Percentiles rank a stretch among this genome's conserved stretches.
Conservation (phyloP, 2,797 vertebrate species). For the Coracias cyanogaster region DNA sequence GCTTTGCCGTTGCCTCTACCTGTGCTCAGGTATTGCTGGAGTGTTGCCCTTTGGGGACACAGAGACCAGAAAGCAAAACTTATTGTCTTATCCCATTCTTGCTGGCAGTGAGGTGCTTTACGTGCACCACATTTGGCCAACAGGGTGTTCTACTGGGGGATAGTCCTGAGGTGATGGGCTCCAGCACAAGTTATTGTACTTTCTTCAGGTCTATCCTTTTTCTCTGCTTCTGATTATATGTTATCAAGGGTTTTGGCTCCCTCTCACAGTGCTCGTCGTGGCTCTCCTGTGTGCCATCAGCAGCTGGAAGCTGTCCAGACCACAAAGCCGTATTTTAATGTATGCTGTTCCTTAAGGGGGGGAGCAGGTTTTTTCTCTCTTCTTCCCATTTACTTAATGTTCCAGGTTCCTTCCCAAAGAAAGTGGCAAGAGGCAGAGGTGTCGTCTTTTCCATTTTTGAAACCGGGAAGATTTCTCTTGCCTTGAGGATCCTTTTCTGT, state of each 20-base stretch:
- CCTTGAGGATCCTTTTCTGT: neutral
- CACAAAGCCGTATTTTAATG: rapidly evolving
- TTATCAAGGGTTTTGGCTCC: too few relatives aligned
- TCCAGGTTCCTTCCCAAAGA: neutral
- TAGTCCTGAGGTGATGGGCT: rapidly evolving
- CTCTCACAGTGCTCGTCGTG: rapidly evolving
- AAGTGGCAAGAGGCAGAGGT: neutral
- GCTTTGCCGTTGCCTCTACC: neutral
- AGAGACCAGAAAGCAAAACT: neutral
- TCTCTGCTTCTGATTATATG: neutral
- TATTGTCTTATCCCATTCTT: neutral
- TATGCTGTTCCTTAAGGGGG: rapidly evolving
- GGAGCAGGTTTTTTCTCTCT: neutral
- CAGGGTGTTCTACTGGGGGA: neutral
- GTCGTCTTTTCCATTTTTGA: neutral
- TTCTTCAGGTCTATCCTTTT: neutral
- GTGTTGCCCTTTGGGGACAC: neutral
- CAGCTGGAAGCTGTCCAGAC: neutral
- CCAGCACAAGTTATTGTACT: neutral
- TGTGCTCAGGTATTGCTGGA: neutral
- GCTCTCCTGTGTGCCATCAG: neutral
- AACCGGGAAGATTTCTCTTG: neutral
- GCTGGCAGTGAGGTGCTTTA: neutral
- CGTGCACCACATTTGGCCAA: neutral
- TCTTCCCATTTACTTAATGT: neutral